Base-by-base conservation (phyloP, 2,888 invertebrate genomes). In the Acrobeloides nanus region DNA sequence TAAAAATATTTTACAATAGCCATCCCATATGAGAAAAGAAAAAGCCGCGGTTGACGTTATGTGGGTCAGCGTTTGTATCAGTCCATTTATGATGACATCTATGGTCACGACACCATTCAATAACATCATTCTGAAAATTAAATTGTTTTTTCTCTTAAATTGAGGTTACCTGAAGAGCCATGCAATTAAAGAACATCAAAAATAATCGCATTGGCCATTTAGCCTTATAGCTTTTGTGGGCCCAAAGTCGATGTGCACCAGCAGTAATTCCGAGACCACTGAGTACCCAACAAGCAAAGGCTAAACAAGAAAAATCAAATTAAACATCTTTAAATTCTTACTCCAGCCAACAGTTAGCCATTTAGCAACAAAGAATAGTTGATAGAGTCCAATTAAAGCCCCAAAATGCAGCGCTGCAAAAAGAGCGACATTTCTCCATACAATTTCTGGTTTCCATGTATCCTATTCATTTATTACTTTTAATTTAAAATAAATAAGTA, bases 21-120 rank as follows among this genome's bases (percentile, higher is more conserved):
- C 93, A 93, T 49, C 93, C 92, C 64, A 92, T 81, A 27, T 93
- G 93, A 0, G 90, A 83, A 78, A 92, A 93, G 81, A 92, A 92
- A 79, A 93, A 89, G 8, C 93, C 93, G 23, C 89, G 81, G 43
- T 79, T 86, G 1, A 89, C 87, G 74, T 89, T 89, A 75, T 90
- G 89, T 0, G 89, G 89, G 77, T 90, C 89, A 0, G 89, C 89
- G 74, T 89, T 84, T 0, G 89, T 90, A n/a, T 55, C 89, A 21
- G 85, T 86, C 78, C 84, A 89, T 75, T 89, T 90, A 79, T 90
- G 89, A 75, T 90, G 86, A 51, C 84, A 81, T 4, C 85, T 80
- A 72, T 87, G 87, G 69, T 86, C 85, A 24, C 85, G 78, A 0
- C 85, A 84, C 89, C 89, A 89, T 51, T 49, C 51, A 23, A 55